Conservation (phyloP, 2,888 invertebrate genomes). For the Epistrophe grossulariae region DNA sequence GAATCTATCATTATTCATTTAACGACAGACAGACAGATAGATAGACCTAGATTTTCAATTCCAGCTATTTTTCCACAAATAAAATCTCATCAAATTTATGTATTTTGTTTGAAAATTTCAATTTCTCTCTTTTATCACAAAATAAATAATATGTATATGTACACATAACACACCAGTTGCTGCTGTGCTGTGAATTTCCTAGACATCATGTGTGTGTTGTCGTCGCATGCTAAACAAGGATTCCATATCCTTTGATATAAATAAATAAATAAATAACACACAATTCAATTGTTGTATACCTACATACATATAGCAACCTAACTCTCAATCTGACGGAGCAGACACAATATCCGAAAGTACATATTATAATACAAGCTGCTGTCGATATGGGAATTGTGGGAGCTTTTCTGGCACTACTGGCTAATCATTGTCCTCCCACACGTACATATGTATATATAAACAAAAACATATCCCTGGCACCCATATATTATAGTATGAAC, state of each 20-base stretch:
- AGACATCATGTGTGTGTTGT: slow-evolving; percentile 14
- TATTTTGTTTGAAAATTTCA: slow-evolving; percentile 32
- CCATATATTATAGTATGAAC: background rate
- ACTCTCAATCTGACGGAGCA: background rate
- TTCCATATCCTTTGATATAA: slow-evolving; percentile 11
- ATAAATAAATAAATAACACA: slow-evolving; percentile 17
- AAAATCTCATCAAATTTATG: slow-evolving; percentile 27
- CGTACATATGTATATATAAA: background rate
- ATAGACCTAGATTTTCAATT: slow-evolving; percentile 6
- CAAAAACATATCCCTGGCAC: background rate
- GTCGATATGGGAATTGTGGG: slow-evolving; percentile 29
- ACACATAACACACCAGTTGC: slow-evolving; percentile 32
- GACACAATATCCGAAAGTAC: background rate
- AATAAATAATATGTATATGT: background rate
- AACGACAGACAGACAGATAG: background rate
- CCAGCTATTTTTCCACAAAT: slow-evolving; percentile 2
- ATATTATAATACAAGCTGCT: background rate
- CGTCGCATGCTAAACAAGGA: background rate
- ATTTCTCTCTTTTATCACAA: slow-evolving; percentile 11
- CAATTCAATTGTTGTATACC: slow-evolving; percentile 21
- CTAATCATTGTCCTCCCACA: slow-evolving; percentile 43
- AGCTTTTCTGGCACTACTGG: slow-evolving; percentile 17
- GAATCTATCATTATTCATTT: slow-evolving; percentile 5
- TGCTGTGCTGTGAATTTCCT: slow-evolving; percentile 11
- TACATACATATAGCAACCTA: background rate